Base-by-base conservation (phyloP, 2,888 invertebrate genomes). In the Trichopria drosophilae region DNA sequence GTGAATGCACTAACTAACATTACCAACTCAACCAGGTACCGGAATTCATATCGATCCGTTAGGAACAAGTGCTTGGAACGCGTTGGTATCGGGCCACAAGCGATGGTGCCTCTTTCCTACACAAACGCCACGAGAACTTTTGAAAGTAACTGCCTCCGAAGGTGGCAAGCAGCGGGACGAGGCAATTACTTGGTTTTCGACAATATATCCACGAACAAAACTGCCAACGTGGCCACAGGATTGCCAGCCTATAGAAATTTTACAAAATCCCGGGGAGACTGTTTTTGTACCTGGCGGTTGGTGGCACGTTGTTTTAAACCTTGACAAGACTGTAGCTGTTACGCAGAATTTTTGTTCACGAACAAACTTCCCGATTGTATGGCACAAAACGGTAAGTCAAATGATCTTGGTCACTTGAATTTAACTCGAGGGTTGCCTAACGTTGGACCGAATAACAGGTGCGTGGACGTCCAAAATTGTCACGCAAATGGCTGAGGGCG, bases 241-340 rank as follows among this genome's bases (percentile, higher is more conserved):
- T 74, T 97, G 84, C 76, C 85, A 87, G 75, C 96, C 97, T 84
- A 84, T 96, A 57, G 97, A 98, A 79, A 91, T 97, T 63, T 79
- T 98, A 4, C 98, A 98, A 75, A 84, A 86, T 64, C 95, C 97
- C 10, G 97, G 97, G 15, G 98, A 98, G 75, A 98, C 97, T 3
- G 95, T 98, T 22, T 98, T 96, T 79, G 95, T 98, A 46, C 97
- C 97, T 7, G 95, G 95, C 13, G 99, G 99, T 7, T 99, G 98
- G 98, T 99, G 99, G 99, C 99, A 99, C 75, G 99, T 99, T 15
- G 99, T 99, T 10, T 80, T 99, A 22, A 99, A 99, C 77, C 79
- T 99, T 55, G 96, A 97, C 68, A 86, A 90, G 57, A 98, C 99
- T 0, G 87, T 99, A 36, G 99, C 99, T 9, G 90, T 99, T 12